phyloP scores from a whole-genome alignment of 2,113 vertebrate species.

The Phrynocephalus versicolor region DNA sequence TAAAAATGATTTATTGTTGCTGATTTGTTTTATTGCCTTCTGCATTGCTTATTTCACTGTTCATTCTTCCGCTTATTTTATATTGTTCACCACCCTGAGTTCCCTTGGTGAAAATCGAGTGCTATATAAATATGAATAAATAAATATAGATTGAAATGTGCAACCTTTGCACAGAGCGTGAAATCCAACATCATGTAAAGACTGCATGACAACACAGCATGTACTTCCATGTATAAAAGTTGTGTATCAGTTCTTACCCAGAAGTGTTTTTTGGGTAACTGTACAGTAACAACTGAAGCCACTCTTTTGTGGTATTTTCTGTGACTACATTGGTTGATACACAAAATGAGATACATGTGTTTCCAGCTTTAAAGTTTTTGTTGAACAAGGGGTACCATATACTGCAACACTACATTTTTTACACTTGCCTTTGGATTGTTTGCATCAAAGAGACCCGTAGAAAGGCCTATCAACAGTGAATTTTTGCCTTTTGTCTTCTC shows the following conservation, averaged over 20 bases:
- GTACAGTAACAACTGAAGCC: not conserved
- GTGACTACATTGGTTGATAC: not conserved
- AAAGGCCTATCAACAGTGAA: conserved; percentile 89
- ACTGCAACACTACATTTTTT: not conserved
- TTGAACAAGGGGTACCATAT: not conserved
- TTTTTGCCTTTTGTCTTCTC: conserved; percentile 81
- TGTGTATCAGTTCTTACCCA: not conserved
- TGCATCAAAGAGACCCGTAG: conserved; percentile 93
- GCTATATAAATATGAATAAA: not conserved
- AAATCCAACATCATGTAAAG: not conserved
- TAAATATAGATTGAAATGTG: not conserved
- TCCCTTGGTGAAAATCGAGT: too few species aligned
- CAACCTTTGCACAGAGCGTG: not conserved
- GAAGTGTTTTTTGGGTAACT: not conserved
- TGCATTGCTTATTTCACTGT: too few species aligned
- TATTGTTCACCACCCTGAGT: too few species aligned
- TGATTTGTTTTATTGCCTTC: too few species aligned
- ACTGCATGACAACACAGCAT: not conserved
- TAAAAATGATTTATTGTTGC: too few species aligned
- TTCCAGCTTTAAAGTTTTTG: not conserved
- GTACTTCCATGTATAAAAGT: not conserved
- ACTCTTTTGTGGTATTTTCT: not conserved
- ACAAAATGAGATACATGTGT: not conserved
- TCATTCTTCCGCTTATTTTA: too few species aligned
- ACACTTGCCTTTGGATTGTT: conserved; percentile 93